Conservation (phyloP, 1,140 invertebrate species). For the Aradophagus sp. region DNA sequence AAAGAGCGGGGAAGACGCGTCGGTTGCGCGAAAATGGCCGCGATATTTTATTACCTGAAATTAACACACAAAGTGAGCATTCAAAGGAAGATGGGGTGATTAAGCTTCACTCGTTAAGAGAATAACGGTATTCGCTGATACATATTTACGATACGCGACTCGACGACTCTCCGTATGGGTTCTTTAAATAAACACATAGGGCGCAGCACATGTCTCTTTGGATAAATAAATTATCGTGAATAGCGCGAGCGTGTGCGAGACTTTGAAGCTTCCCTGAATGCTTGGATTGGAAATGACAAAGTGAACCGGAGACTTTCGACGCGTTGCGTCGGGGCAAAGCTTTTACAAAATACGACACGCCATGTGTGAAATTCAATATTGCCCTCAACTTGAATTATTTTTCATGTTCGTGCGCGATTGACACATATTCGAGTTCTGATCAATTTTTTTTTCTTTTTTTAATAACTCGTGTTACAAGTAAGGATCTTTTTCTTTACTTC, state of each 20-base stretch:
- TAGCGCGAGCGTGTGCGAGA: conserved; percentile 24
- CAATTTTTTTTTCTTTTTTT: conserved; percentile 14
- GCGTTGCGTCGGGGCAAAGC: conserved; percentile 31
- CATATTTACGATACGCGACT: conserved; percentile 50
- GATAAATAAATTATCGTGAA: conserved; percentile 55
- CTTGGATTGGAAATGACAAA: conserved; percentile 53
- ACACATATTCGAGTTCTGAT: conserved; percentile 26
- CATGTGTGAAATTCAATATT: conserved; percentile 44
- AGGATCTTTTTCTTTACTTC: too few species aligned
- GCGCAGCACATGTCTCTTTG: conserved; percentile 49
- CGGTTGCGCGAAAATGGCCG: conserved; percentile 7
- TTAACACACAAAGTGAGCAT: conserved; percentile 45
- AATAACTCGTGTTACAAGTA: too few species aligned
- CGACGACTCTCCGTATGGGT: conserved; percentile 51
- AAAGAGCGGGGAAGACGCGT: too few species aligned
- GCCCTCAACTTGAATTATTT: conserved; percentile 34
- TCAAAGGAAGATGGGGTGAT: conserved; percentile 37
- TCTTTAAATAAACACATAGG: conserved; percentile 56
- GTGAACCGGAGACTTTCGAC: conserved; percentile 45
- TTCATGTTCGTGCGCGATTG: conserved; percentile 21
- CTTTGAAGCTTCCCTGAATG: conserved; percentile 45
- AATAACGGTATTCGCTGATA: conserved; percentile 52
- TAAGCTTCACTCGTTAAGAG: conserved; percentile 51
- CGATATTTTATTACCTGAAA: conserved; percentile 45
- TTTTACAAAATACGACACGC: conserved; percentile 36